phyloP scores from a whole-genome alignment of 2,113 vertebrate genomes.

The Myodes glareolus region DNA sequence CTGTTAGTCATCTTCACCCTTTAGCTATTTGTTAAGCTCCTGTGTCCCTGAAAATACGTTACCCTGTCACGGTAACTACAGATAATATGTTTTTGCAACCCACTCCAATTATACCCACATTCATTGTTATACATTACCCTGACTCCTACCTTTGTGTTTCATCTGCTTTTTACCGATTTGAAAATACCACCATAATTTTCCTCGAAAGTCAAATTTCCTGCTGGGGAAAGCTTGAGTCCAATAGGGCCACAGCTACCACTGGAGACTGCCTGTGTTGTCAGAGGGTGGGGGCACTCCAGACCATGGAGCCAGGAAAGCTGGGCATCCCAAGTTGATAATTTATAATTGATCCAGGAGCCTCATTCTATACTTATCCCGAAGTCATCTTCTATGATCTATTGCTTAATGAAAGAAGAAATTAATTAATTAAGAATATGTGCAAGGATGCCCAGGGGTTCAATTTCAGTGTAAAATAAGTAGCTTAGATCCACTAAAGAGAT shows the following conservation, averaged over 20 bases:
- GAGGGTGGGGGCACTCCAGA: neutral
- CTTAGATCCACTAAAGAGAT: conserved; percentile 32
- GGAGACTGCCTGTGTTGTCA: neutral
- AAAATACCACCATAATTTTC: conserved; percentile 48
- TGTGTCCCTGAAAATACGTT: neutral
- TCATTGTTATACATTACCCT: conserved; percentile 6
- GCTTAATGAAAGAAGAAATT: conserved; percentile 78
- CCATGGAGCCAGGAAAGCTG: neutral
- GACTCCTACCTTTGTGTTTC: conserved; percentile 21
- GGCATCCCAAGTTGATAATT: conserved; percentile 44
- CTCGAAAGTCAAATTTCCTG: neutral
- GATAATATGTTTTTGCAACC: neutral
- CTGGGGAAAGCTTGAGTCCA: neutral
- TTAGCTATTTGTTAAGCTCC: neutral
- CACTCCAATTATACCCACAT: neutral
- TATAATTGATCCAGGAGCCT: conserved; percentile 60
- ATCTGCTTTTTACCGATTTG: conserved; percentile 21
- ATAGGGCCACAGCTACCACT: neutral
- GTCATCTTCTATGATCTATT: conserved; percentile 68
- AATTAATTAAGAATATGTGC: conserved; percentile 76
- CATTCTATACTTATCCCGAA: conserved; percentile 64
- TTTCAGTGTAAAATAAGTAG: conserved; percentile 72
- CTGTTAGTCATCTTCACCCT: neutral
- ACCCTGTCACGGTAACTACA: neutral
- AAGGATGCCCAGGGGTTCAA: conserved; percentile 66